These are phyloP conservation scores for Orius laevigatus DNA, from an alignment of 1,140 invertebrate species.

Conservation along the genomic window DNA sequence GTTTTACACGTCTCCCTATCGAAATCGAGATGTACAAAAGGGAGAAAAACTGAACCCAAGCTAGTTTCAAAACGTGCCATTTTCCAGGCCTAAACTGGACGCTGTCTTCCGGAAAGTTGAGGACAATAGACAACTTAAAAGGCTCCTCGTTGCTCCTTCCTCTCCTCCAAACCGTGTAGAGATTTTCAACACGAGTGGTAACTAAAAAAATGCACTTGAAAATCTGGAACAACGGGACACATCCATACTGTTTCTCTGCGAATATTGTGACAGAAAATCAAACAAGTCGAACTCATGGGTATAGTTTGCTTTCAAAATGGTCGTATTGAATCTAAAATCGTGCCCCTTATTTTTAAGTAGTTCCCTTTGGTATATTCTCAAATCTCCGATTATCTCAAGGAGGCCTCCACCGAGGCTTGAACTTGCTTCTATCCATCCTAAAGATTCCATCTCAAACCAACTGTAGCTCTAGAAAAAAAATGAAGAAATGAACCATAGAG, in stretches of 20 bases:
- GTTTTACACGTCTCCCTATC: slow-evolving; percentile 4
- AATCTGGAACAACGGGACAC: background rate
- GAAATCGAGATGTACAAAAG: slow-evolving; percentile 1
- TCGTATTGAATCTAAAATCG: slow-evolving; percentile 11
- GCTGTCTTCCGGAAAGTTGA: slow-evolving; percentile 10
- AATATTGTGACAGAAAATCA: slow-evolving; percentile 6
- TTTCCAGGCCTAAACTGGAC: slow-evolving; percentile 1
- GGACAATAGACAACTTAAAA: slow-evolving; percentile 1
- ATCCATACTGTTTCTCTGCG: slow-evolving; percentile 12
- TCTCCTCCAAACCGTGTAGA: slow-evolving; percentile 11
- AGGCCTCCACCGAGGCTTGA: slow-evolving; percentile 9
- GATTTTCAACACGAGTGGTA: slow-evolving; percentile 12
- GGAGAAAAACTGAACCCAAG: slow-evolving; percentile 6
- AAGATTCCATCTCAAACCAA: slow-evolving; percentile 11
- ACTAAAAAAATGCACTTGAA: slow-evolving; percentile 6
- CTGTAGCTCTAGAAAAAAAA: slow-evolving; percentile 3
- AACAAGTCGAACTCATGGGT: slow-evolving; percentile 1
- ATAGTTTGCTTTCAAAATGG: background rate
- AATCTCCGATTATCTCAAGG: slow-evolving; percentile 9
- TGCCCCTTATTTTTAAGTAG: slow-evolving; percentile 7
- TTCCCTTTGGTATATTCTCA: slow-evolving; percentile 9
- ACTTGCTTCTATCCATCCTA: slow-evolving; percentile 4
- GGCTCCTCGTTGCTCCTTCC: slow-evolving; percentile 9
- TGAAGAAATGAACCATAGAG: background rate
- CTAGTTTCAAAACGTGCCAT: slow-evolving; percentile 4